Conservation (phyloP, 2,797 vertebrate species). For the Diceros bicornis region DNA sequence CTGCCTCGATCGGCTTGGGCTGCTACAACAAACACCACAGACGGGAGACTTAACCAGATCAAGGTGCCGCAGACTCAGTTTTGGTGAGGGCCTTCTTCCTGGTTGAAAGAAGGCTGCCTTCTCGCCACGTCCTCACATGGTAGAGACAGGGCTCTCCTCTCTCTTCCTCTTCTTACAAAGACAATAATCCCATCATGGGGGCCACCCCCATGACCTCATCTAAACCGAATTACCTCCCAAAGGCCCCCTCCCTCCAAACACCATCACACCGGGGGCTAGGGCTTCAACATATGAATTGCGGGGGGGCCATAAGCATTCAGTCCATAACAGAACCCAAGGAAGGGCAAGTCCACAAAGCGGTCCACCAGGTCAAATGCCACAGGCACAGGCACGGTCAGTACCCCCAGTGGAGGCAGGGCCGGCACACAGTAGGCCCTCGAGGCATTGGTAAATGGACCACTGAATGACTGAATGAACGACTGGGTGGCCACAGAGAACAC, state of each 20-base stretch:
- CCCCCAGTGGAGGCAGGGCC: not conserved
- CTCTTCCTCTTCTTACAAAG: not conserved
- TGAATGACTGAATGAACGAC: too few relatives aligned
- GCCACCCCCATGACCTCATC: not conserved
- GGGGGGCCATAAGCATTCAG: not conserved
- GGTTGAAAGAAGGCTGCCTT: not conserved
- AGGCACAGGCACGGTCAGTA: not conserved
- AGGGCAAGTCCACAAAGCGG: too few relatives aligned
- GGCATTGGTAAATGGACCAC: not conserved
- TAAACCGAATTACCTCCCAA: not conserved
- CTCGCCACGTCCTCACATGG: not conserved
- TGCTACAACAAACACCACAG: too few relatives aligned
- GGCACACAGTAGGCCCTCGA: not conserved
- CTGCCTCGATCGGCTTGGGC: not conserved
- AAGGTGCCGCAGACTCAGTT: too few relatives aligned
- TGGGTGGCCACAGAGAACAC: not conserved
- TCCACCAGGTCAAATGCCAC: fast-evolving
- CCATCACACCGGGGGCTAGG: too few relatives aligned
- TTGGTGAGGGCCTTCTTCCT: not conserved
- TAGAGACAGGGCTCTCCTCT: not conserved
- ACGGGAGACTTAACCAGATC: too few relatives aligned
- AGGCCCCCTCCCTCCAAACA: not conserved
- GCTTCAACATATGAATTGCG: not conserved
- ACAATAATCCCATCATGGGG: not conserved
- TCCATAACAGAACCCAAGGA: not conserved